Base-by-base conservation (phyloP, 2,797 vertebrate genomes). In the Cetoscarus ocellatus region DNA sequence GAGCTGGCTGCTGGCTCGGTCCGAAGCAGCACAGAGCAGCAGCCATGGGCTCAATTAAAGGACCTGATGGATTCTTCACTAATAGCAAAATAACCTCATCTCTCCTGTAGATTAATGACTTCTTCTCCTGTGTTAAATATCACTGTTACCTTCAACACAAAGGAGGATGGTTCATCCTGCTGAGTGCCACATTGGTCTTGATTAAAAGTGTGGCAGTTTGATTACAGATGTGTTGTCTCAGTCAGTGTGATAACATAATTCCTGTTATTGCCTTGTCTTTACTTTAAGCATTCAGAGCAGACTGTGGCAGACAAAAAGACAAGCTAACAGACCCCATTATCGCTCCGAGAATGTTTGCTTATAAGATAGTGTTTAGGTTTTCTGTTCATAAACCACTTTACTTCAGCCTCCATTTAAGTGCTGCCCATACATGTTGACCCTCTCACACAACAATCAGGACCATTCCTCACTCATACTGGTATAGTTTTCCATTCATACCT, bases 41-140 rank as follows among this genome's bases (percentile, higher is more conserved):
- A 59, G 64, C 74, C 50, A 66, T 61, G 68, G 36, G 39, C 68
- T 76, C 74, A 71, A 62, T 82, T 76, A 82, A 51, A 70, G 64
- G 52, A 75, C 35, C 42, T 48, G 70, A 79, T 79, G 63, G 70
- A 78, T 73, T 50, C 44, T 53, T 59, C 48, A 51, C 45, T 44
- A 69, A 71, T 15, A 44, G 38, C 55, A 36, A 43, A 0, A 36
- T 44, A 55, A 42, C 55, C 55, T 50, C 9, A 15, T 48, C 49
- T 70, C 42, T 42, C 45, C 56, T 13, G 58, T 48, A 50, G 48
- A 63, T 11, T 36, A 45, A 67, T 62, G 36, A 51, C 50, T 14
- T 11, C 50, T 34, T 14, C 13, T 34, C 50, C 8, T 34, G 35
- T n/a, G 8, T 36, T 54, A 10, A 54, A 38, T 54, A 10, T n/a